Base-by-base conservation (phyloP, 2,113 vertebrate genomes). In the Mus spicilegus region DNA sequence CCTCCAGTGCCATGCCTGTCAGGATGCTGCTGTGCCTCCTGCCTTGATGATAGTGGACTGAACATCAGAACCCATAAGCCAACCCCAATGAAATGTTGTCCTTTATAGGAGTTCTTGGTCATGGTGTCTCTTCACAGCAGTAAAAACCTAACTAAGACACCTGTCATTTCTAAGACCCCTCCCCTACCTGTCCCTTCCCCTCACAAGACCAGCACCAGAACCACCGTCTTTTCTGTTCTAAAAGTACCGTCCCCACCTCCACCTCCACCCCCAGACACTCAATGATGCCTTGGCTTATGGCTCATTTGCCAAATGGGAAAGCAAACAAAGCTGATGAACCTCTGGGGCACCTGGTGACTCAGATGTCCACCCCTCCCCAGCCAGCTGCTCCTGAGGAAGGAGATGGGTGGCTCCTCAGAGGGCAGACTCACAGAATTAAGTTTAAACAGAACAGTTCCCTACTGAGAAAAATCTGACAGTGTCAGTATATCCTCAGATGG, bases 261-360 rank as follows among this genome's bases (percentile, higher is more conserved):
- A 67, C 30, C 11, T 8, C 26, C 28, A 63, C 61, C 61, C 11
- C 61, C 85, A 1, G 0, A 14, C 33, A 49, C 54, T 89, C 19
- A 17, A 0, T 1, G 5, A 67, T 42, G 67, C 89, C 93, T 93
- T 30, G 72, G 42, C 96, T 97, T 98, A 96, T 89, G 96, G 93
- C 86, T 97, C 95, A 97, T 97, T 98, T 96, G 97, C 88, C 96
- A 95, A 97, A 97, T 0, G 0, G 51, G 95, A 96, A 33, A 26
- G 88, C 94, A 97, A 97, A 97, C 97, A 96, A 77, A 95, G 84
- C 92, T 78, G 93, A 93, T 77, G 80, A 42, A 5, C 3, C 81
- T 77, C 12, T 63, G 5, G 1, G 61, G 81, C 73, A 73, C 77
- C 70, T 95, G 70, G 92, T 84, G 86, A 78, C 77, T 78, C 72